A percentile compares a stretch with the other conserved stretches of the same genome.
Conservation (phyloP, 2,888 invertebrate species). For the Lepidochitona cinerea region DNA sequence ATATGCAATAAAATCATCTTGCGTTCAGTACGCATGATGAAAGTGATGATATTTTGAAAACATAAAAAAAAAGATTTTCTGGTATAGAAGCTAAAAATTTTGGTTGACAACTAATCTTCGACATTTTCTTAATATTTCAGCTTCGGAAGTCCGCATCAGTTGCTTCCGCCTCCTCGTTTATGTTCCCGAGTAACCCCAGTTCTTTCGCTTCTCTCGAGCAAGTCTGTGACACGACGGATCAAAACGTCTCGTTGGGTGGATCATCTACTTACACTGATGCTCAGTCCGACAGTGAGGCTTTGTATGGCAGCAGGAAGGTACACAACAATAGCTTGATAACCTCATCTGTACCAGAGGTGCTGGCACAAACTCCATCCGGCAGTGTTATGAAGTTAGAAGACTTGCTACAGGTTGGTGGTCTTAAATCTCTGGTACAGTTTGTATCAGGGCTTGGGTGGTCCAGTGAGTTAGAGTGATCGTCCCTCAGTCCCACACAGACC, state of each 20-base stretch:
- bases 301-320: neutral
- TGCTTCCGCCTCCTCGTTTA: constrained; percentile 39
- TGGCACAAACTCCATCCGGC: constrained; percentile 62
- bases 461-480: too few species aligned
- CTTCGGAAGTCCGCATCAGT: constrained; percentile 54
- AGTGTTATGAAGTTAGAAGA: constrained; percentile 59
- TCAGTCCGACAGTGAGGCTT: neutral
- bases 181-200: constrained; percentile 2
- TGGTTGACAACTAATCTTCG: too few species aligned
- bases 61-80: too few species aligned
- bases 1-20: too few species aligned
- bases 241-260: neutral
- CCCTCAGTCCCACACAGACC: too few species aligned
- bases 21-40: too few species aligned
- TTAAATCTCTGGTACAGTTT: too few species aligned
- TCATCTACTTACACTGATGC: neutral
- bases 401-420: constrained; percentile 56
- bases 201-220: neutral
- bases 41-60: too few species aligned
- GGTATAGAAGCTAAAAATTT: too few species aligned
- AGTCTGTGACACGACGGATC: neutral
- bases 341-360: constrained; percentile 49
- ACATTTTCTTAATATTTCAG: constrained; percentile 27
- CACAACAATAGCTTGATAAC: too few species aligned
- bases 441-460: too few species aligned